A percentile compares a stretch with the other conserved stretches of the same genome.
These are phyloP conservation scores for Pinctada fucata DNA, from an alignment of 2,888 invertebrate species.

Conservation along the genomic window DNA sequence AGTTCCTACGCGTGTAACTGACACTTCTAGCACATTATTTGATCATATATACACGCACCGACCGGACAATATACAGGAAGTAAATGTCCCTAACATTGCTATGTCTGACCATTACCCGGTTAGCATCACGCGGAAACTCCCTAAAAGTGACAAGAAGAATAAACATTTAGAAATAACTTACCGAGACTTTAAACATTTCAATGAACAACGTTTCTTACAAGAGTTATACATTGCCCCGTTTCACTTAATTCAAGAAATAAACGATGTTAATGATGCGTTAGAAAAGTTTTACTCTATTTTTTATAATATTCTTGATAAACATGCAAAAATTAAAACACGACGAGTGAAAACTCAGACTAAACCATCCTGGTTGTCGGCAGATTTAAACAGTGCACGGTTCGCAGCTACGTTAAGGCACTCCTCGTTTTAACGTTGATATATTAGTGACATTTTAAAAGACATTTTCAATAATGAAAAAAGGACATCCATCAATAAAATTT, in stretches of 20 bases:
- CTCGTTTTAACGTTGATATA: too few species aligned
- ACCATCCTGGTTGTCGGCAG: not conserved
- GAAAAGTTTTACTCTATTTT: not conserved
- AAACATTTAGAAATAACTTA: not conserved
- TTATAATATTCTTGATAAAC: not conserved
- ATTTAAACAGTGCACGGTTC: not conserved
- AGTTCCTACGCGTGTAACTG: slow-evolving; percentile 11
- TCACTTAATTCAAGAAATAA: not conserved
- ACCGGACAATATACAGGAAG: not conserved
- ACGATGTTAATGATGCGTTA: not conserved
- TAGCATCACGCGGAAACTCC: slow-evolving; percentile 1
- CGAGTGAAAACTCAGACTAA: slow-evolving; percentile 5
- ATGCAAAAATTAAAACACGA: slow-evolving; percentile 3
- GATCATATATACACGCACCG: slow-evolving; percentile 2
- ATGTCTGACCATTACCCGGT: slow-evolving; percentile 19
- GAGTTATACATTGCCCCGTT: not conserved
- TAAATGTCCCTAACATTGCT: slow-evolving; percentile 4
- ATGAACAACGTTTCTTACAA: not conserved
- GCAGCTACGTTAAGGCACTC: too few species aligned
- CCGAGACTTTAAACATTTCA: slow-evolving; percentile 2
- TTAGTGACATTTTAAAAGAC: too few species aligned
- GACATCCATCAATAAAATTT: too few species aligned
- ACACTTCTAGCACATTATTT: not conserved
- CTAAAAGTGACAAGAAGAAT: not conserved
- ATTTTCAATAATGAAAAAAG: too few species aligned